These are phyloP conservation scores for Odontocolon sp. DNA, from an alignment of 2,888 invertebrate genomes.

Conservation along the genomic window DNA sequence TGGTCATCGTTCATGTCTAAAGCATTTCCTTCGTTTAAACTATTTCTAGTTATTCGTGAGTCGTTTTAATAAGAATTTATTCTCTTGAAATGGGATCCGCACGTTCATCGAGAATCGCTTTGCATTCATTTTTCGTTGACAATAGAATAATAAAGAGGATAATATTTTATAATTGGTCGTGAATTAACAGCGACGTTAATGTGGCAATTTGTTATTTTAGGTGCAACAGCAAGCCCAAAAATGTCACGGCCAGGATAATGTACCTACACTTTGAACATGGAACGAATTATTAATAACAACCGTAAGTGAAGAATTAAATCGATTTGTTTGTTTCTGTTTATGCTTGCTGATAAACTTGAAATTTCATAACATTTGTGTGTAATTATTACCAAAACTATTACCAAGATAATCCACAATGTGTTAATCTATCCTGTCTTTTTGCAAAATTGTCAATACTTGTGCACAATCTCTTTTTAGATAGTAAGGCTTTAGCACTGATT, in stretches of 20 bases:
- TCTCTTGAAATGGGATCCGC: background rate
- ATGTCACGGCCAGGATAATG: slow-evolving; percentile 55
- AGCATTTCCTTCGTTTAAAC: slow-evolving; percentile 50
- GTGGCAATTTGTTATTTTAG: slow-evolving; percentile 47
- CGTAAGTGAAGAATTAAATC: slow-evolving; percentile 40
- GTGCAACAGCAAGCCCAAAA: slow-evolving; percentile 40
- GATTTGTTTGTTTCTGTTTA: too few relatives aligned
- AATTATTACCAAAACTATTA: too few relatives aligned
- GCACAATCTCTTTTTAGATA: background rate
- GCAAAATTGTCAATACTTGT: too few relatives aligned
- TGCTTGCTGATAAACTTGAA: too few relatives aligned
- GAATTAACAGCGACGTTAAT: slow-evolving; percentile 18
- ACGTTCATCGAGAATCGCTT: background rate
- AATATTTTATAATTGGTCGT: background rate
- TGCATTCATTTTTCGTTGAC: slow-evolving; percentile 10
- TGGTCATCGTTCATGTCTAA: slow-evolving; percentile 37
- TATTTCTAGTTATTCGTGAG: slow-evolving; percentile 45
- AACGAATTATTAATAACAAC: slow-evolving; percentile 62
- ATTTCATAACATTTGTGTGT: too few relatives aligned
- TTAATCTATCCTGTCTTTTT: too few relatives aligned
- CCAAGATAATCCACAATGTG: too few relatives aligned
- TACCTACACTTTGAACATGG: slow-evolving; percentile 58
- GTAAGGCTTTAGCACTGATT: background rate
- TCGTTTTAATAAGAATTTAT: background rate
- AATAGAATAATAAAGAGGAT: slow-evolving; percentile 34